These are phyloP conservation scores for Kryptolebias ocellatus DNA, from an alignment of 2,797 vertebrate species.

Conservation along the genomic window DNA sequence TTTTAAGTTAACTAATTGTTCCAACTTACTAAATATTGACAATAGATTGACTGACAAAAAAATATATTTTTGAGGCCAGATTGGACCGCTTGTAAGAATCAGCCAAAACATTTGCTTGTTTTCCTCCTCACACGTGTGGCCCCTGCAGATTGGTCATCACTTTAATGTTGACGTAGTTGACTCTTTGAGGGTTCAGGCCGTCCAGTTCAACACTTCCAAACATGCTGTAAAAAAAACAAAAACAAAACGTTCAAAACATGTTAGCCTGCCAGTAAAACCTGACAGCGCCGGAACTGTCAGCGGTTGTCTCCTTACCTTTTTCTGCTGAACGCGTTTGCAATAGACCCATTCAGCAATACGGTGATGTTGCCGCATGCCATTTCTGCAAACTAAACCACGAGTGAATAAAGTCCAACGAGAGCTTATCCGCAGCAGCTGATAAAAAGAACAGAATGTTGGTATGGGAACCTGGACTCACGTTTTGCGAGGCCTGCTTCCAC, in stretches of 20 bases:
- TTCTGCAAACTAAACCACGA: conserved; percentile 77
- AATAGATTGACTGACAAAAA: too few relatives aligned
- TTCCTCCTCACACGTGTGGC: conserved; percentile 71
- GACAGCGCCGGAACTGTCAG: not conserved
- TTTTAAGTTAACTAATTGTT: too few relatives aligned
- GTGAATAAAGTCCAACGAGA: conserved; percentile 9
- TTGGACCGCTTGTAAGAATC: too few relatives aligned
- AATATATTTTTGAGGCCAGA: not conserved
- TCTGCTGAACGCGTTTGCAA: conserved; percentile 75
- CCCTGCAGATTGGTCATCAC: conserved; percentile 79
- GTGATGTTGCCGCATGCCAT: conserved; percentile 84
- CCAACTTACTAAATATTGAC: too few relatives aligned
- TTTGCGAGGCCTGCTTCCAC: conserved; percentile 81
- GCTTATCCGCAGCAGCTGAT: not conserved
- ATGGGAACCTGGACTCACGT: conserved; percentile 61
- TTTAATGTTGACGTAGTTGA: conserved; percentile 81
- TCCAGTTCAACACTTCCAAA: conserved; percentile 83
- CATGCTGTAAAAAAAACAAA: conserved; percentile 70
- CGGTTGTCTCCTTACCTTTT: conserved; percentile 69
- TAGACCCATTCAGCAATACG: conserved; percentile 82
- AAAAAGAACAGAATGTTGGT: not conserved
- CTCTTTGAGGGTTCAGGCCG: conserved; percentile 72
- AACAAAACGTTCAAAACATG: not conserved
- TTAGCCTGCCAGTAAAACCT: not conserved
- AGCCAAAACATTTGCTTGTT: not conserved